These are phyloP conservation scores for Arnoldichthys spilopterus DNA, from an alignment of 2,797 vertebrate species.

Conservation along the genomic window DNA sequence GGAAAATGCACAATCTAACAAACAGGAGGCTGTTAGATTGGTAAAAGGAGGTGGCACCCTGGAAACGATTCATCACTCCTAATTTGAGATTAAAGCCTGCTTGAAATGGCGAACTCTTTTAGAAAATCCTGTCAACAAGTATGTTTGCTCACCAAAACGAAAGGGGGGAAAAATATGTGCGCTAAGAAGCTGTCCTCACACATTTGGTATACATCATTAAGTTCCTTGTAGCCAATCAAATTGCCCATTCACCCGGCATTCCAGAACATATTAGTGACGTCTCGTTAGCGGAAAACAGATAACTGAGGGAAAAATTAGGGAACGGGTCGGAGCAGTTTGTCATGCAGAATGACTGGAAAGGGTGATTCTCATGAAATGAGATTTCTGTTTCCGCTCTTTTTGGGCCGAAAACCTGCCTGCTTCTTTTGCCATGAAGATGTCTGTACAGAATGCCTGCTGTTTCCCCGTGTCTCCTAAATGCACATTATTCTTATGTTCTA, in stretches of 20 bases:
- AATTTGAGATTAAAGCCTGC: constrained; percentile 73
- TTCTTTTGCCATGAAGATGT: constrained; percentile 30
- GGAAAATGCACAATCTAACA: constrained; percentile 69
- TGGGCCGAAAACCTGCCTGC: constrained; percentile 17
- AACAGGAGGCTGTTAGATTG: constrained; percentile 71
- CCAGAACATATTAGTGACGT: constrained; percentile 84
- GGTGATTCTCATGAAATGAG: constrained; percentile 69
- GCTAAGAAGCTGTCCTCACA: constrained; percentile 74
- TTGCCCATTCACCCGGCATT: constrained; percentile 78
- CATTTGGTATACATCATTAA: constrained; percentile 85
- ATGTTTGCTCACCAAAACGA: constrained; percentile 71
- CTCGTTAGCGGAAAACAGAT: constrained; percentile 83
- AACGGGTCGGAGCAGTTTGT: constrained; percentile 74
- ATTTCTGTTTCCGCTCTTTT: constrained; percentile 53
- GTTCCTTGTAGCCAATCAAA: constrained; percentile 78
- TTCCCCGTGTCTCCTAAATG: constrained; percentile 33
- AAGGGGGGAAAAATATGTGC: not conserved
- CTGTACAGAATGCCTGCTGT: constrained; percentile 52
- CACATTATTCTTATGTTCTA: constrained; percentile 64
- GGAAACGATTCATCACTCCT: constrained; percentile 69
- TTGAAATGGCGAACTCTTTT: constrained; percentile 73
- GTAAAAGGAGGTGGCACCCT: constrained; percentile 71
- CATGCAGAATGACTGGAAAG: constrained; percentile 69
- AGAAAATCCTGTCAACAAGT: constrained; percentile 79
- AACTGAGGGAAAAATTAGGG: constrained; percentile 76